phyloP scores from a whole-genome alignment of 2,113 vertebrate species.

The Passer domesticus region DNA sequence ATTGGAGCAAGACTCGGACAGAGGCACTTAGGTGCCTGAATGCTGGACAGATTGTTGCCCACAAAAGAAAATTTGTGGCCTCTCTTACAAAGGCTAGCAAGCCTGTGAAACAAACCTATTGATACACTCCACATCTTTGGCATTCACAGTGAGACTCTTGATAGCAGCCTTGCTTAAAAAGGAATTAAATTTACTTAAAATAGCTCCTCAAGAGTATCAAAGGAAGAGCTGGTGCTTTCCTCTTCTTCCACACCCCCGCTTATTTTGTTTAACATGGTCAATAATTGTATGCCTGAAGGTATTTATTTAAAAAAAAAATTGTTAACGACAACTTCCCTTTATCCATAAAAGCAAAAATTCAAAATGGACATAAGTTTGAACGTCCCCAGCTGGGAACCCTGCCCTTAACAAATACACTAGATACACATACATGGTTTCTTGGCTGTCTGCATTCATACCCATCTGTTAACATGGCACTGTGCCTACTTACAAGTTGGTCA shows the following conservation, averaged over 20 bases:
- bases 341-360: constrained; percentile 71
- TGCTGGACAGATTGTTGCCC: background rate
- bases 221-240: background rate
- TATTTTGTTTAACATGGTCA: constrained; percentile 21
- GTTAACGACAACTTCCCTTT: constrained; percentile 61
- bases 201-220: background rate
- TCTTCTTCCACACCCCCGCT: background rate
- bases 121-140: background rate
- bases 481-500: constrained; percentile 81
- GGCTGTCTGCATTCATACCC: constrained; percentile 70
- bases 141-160: background rate
- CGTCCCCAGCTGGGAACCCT: constrained; percentile 72
- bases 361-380: constrained; percentile 77
- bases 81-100: background rate
- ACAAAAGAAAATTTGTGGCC: background rate
- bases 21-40: background rate
- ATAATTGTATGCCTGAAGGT: constrained; percentile 18
- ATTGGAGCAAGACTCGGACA: background rate
- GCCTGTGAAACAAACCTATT: background rate
- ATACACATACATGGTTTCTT: constrained; percentile 77
- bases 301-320: background rate
- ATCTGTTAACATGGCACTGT: constrained; percentile 75
- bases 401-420: constrained; percentile 76
- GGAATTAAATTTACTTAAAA: constrained; percentile 7
- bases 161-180: background rate